A percentile compares a stretch with the other conserved stretches of the same genome.
Conservation (phyloP, 2,797 vertebrate species). For the Rhinophrynus dorsalis region DNA sequence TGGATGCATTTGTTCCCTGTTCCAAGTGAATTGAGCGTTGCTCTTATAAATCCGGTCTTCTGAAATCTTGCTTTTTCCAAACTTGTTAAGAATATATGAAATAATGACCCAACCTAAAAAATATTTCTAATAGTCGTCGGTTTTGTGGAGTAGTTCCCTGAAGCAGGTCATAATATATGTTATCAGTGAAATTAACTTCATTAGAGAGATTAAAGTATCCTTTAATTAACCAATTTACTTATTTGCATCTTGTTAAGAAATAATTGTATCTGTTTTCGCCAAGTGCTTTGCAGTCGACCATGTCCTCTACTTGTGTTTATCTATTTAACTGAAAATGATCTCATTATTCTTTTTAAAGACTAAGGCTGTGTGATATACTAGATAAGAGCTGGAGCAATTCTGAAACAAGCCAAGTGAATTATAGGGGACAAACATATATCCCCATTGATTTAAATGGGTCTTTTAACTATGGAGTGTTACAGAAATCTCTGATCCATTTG, state of each 20-base stretch:
- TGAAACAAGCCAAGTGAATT: too few relatives aligned
- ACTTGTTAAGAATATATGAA: conserved; percentile 18
- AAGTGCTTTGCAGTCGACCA: background rate
- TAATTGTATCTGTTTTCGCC: background rate
- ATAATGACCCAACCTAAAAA: background rate
- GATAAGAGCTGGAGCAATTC: too few relatives aligned
- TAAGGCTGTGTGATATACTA: too few relatives aligned
- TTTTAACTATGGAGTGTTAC: too few relatives aligned
- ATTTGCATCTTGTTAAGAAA: background rate
- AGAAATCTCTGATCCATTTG: too few relatives aligned
- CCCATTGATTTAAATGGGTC: too few relatives aligned
- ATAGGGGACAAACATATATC: too few relatives aligned
- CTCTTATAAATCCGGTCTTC: conserved; percentile 5
- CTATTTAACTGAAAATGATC: background rate
- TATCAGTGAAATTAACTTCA: background rate
- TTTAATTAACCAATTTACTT: conserved; percentile 1
- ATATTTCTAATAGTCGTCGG: too few relatives aligned
- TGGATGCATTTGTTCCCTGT: conserved; percentile 17
- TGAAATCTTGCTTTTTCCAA: background rate
- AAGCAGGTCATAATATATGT: background rate
- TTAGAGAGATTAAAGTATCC: background rate
- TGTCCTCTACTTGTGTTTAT: background rate
- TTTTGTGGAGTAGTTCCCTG: background rate
- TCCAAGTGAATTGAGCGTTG: conserved; percentile 21
- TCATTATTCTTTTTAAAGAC: too few relatives aligned